phyloP scores from a whole-genome alignment of 2,113 vertebrate genomes.

The Podarcis muralis region DNA sequence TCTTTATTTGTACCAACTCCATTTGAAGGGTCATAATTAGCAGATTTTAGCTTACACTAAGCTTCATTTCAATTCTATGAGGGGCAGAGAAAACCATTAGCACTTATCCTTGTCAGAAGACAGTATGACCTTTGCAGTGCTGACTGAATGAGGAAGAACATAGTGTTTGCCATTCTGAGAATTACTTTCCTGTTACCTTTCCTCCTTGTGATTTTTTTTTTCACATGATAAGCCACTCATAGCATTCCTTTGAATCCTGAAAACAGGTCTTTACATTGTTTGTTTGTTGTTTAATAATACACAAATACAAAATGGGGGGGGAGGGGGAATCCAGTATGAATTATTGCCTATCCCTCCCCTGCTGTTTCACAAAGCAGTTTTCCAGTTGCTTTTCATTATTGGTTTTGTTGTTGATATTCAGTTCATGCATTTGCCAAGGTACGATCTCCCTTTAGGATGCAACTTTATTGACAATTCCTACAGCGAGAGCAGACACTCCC shows the following conservation, averaged over 20 bases:
- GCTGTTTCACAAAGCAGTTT: not conserved
- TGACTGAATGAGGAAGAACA: not conserved
- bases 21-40: not conserved
- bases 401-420: not conserved
- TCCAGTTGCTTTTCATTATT: not conserved
- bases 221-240: not conserved
- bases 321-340: not conserved
- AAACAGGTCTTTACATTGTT: not conserved
- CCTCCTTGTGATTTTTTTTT: not conserved
- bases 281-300: not conserved
- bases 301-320: not conserved
- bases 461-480: conserved; percentile 8
- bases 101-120: not conserved
- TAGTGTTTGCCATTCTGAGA: not conserved
- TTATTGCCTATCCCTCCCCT: not conserved
- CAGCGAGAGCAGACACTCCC: not conserved
- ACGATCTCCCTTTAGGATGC: not conserved
- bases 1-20: not conserved
- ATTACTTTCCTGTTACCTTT: not conserved
- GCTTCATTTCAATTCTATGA: not conserved
- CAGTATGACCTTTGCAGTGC: not conserved
- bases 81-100: not conserved
- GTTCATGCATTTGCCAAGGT: not conserved
- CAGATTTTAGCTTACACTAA: not conserved
- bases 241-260: not conserved